Conservation (phyloP, 2,797 vertebrate genomes). For the Bradypus variegatus region DNA sequence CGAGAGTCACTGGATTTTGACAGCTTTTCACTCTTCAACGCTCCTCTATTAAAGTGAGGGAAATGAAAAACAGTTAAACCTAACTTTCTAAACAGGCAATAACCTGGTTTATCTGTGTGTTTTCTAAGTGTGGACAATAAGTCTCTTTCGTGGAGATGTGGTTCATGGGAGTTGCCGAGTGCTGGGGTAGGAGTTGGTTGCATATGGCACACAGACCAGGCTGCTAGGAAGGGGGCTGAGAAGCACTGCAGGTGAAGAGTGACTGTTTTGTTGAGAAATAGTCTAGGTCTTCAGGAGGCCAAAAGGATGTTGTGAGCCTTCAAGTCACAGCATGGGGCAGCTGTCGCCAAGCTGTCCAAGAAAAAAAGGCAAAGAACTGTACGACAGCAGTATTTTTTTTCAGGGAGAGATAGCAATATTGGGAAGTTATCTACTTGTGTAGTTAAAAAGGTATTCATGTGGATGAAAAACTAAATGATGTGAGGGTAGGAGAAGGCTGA, state of each 20-base stretch:
- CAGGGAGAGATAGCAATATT: neutral
- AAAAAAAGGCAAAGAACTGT: neutral
- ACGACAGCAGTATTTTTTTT: neutral
- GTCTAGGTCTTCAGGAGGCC: neutral
- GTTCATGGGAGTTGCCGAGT: neutral
- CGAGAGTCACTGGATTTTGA: neutral
- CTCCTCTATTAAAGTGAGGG: neutral
- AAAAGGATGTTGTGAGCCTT: neutral
- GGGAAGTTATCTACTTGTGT: neutral
- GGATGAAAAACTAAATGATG: neutral
- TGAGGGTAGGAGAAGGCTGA: conserved; percentile 19
- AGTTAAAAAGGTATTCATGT: neutral
- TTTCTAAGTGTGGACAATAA: neutral
- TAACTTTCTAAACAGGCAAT: neutral
- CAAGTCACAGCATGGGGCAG: neutral
- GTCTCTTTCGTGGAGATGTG: neutral
- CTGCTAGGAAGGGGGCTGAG: neutral
- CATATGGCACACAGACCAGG: neutral
- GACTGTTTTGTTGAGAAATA: neutral
- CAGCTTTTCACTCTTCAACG: neutral
- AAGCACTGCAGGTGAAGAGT: neutral
- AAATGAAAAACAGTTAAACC: neutral
- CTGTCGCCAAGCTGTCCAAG: neutral
- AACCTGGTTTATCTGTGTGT: neutral
- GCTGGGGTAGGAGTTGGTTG: no score